Evolutionary conservation across 1,140 invertebrate species (phyloP).

Genomic region (Diorhabda carinulata): DNA sequence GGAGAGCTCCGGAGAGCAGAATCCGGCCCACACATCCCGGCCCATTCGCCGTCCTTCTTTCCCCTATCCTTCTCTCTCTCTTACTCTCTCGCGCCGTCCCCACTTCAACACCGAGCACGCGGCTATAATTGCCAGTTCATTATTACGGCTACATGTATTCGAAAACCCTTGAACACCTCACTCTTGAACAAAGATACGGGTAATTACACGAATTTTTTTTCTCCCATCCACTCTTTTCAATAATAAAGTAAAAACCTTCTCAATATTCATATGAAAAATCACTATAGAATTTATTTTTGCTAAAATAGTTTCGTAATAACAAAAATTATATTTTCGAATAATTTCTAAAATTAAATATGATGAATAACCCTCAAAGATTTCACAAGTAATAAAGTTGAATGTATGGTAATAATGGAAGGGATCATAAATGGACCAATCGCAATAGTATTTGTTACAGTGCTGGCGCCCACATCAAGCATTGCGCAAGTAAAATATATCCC

Average conservation of each 20-base stretch:
- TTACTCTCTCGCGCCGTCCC: constrained; percentile 23
- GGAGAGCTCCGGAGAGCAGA: constrained; percentile 43
- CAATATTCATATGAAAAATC: too few relatives aligned
- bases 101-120: constrained; percentile 29
- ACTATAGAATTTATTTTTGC: too few relatives aligned
- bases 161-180: constrained; percentile 2
- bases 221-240: too few relatives aligned
- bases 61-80: constrained; percentile 30
- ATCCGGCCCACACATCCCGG: constrained; percentile 47
- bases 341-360: too few relatives aligned
- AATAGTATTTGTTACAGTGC: constrained; percentile 44
- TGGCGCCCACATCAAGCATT: constrained; percentile 42
- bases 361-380: constrained; percentile 4
- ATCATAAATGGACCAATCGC: constrained; percentile 44
- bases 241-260: too few relatives aligned
- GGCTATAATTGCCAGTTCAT: constrained; percentile 45
- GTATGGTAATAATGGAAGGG: constrained; percentile 40
- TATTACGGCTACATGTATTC: constrained; percentile 46
- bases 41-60: constrained; percentile 43
- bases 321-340: too few relatives aligned
- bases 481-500: constrained; percentile 42
- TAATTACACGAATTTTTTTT: neutral
- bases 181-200: constrained; percentile 26
- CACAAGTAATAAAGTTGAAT: constrained; percentile 29
- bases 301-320: too few relatives aligned